Base-by-base conservation (phyloP, 2,113 vertebrate species). In the Rhodinocichla rosea region DNA sequence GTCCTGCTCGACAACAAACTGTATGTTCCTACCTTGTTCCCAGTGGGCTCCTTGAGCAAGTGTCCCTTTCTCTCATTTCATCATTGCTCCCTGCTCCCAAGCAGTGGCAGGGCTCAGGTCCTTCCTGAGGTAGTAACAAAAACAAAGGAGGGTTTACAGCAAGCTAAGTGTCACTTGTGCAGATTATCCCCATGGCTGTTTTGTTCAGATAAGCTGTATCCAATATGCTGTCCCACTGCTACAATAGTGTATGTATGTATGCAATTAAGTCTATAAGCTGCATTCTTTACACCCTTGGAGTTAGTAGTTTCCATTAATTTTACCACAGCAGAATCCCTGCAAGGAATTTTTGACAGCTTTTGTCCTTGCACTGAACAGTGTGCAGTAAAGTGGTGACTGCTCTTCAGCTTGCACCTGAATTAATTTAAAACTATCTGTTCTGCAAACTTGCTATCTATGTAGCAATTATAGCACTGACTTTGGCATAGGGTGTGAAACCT, bases 11-110 rank as follows among this genome's bases (percentile, higher is more conserved):
- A 98, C 4, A 77, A 96, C 44, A 80, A 90, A 55, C 8, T 0
- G 99, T 99, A 97, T 90, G 99, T 98, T 75, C 22, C n/a, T 35
- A 37, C 35, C 20, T 69, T 87, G 8, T 5, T 79, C 32, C 65
- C 47, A 35, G n/a, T 28, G 45, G 70, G 42, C 50, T 90, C n/a
- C 79, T 53, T 42, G 22, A 68, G 22, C 2, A 3, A 82, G 7
- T 18, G 50, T 9, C 11, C 20, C 28, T 86, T 81, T 70, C 63
- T 26, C 12, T 81, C 22, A 20, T 26, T 39, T 50, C 21, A 60
- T 64, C 18, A 32, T 21, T 74, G 33, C 27, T 88, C 12, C 28
- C 13, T 74, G 33, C 27, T 88, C 12, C 28, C 13, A 47, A n/a
- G 47, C 22, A 77, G 27, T 33, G 70, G 42, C 13, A 65, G 21